phyloP scores from a whole-genome alignment of 2,797 vertebrate genomes.

The Lepilemur septentrionalis region DNA sequence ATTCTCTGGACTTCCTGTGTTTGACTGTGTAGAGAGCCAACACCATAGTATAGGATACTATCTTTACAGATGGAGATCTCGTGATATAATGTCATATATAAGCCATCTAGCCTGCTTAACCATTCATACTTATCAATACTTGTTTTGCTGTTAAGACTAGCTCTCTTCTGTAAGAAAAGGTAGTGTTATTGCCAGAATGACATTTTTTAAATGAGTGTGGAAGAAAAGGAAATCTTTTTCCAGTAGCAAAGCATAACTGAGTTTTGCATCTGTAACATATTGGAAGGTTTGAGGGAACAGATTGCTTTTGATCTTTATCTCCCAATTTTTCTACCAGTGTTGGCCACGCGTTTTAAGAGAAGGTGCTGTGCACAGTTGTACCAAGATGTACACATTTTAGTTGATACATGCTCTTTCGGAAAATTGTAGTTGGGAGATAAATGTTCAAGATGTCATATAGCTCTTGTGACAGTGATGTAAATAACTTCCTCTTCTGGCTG shows the following conservation, averaged over 20 bases:
- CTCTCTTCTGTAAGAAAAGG: not conserved
- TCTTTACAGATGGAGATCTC: not conserved
- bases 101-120: not conserved
- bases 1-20: not conserved
- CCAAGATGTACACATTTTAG: not conserved
- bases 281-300: not conserved
- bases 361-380: not conserved
- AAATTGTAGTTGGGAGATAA: constrained; percentile 27
- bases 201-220: not conserved
- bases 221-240: constrained; percentile 24
- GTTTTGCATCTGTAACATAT: not conserved
- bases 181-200: not conserved
- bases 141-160: not conserved
- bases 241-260: not conserved
- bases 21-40: not conserved
- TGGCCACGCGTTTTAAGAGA: not conserved
- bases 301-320: not conserved
- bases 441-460: not conserved
- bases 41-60: not conserved
- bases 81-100: not conserved
- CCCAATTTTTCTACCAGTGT: not conserved
- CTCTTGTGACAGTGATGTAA: not conserved
- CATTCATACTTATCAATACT: not conserved
- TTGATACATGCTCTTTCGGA: not conserved
- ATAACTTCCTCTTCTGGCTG: constrained; percentile 20